Conservation (phyloP, 1,140 invertebrate genomes). For the Polypedilum vanderplanki region DNA sequence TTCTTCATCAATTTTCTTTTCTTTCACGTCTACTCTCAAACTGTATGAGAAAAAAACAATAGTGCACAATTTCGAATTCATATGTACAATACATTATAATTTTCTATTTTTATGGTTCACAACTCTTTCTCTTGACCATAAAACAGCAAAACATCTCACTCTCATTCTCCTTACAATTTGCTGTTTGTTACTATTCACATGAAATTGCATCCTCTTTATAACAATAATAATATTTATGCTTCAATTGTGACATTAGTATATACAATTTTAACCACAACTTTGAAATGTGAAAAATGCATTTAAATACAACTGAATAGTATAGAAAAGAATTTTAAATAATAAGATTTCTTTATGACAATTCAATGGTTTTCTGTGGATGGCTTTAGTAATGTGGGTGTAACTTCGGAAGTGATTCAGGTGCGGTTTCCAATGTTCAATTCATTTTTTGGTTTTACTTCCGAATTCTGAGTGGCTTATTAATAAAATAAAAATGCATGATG, state of each 20-base stretch:
- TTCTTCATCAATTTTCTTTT: conserved; percentile 11
- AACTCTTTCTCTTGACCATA: background rate
- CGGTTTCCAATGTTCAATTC: background rate
- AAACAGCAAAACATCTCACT: background rate
- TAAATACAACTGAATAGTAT: background rate
- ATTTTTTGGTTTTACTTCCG: background rate
- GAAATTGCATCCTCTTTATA: background rate
- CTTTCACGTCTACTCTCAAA: background rate
- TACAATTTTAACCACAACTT: background rate
- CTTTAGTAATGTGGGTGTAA: background rate
- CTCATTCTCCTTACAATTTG: background rate
- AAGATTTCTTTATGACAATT: no score
- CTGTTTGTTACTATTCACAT: background rate
- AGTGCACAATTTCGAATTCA: conserved; percentile 18
- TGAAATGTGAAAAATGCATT: background rate
- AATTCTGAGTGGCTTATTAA: background rate
- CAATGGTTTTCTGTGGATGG: no score
- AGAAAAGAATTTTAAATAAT: background rate
- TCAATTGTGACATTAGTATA: background rate
- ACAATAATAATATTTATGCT: conserved; percentile 22
- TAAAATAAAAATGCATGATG: no score
- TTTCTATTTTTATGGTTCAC: background rate
- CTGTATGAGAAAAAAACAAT: background rate
- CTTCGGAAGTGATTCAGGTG: background rate
- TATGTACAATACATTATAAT: conserved; percentile 9